phyloP scores from a whole-genome alignment of 2,113 vertebrate genomes.

The Potamarius usumacintae region DNA sequence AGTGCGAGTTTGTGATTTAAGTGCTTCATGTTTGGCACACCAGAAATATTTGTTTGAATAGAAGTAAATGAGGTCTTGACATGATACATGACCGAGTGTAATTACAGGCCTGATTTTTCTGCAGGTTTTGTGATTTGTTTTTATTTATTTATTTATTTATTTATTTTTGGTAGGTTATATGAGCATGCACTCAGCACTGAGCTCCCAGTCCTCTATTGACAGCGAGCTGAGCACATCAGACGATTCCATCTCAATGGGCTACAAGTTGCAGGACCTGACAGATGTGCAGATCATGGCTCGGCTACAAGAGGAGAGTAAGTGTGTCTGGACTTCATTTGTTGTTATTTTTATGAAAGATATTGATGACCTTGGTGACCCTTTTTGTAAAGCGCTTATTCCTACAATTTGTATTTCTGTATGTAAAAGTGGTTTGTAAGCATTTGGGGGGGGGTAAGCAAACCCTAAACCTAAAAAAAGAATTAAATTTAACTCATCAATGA shows the following conservation, averaged over 20 bases:
- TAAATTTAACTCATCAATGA: neutral
- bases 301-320: constrained; percentile 89
- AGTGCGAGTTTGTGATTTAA: neutral
- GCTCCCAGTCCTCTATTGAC: constrained; percentile 90
- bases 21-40: neutral
- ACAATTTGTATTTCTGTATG: too few relatives aligned
- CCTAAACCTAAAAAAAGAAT: too few relatives aligned
- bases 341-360: neutral
- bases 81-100: neutral
- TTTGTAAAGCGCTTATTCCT: neutral
- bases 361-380: neutral
- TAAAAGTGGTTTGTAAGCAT: too few relatives aligned
- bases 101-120: constrained; percentile 3
- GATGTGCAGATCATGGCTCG: constrained; percentile 94
- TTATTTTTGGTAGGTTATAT: constrained; percentile 69
- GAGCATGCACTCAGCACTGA: constrained; percentile 80
- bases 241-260: constrained; percentile 93
- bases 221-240: constrained; percentile 89
- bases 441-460: too few relatives aligned
- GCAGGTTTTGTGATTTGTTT: constrained; percentile 23
- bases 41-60: neutral
- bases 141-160: too few relatives aligned
- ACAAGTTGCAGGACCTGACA: constrained; percentile 90
- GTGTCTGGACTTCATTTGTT: neutral
- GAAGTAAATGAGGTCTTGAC: neutral